Percentiles rank a stretch among this genome's conserved stretches.
These are phyloP conservation scores for Epinotia brunnichana DNA, from an alignment of 2,888 invertebrate genomes.

Conservation along the genomic window DNA sequence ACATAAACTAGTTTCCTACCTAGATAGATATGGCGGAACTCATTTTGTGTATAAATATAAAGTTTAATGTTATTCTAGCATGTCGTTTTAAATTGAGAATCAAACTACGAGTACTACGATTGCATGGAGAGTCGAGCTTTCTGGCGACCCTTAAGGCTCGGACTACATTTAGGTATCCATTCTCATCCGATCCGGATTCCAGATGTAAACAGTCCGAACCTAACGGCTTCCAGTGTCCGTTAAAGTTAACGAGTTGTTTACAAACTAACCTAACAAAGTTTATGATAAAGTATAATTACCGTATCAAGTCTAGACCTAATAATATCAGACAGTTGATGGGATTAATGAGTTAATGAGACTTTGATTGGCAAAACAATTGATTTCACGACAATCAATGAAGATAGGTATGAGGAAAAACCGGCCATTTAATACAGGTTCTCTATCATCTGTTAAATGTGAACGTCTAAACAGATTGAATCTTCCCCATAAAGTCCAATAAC, in stretches of 20 bases:
- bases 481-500: too few relatives aligned
- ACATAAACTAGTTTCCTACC: too few relatives aligned
- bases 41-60: too few relatives aligned
- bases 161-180: too few relatives aligned
- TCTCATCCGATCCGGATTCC: too few relatives aligned
- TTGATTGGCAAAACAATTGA: slow-evolving; percentile 24
- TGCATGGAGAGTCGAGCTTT: too few relatives aligned
- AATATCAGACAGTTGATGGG: neutral
- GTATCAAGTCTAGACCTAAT: slow-evolving; percentile 2
- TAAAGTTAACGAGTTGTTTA: neutral
- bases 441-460: neutral
- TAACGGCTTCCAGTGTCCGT: neutral
- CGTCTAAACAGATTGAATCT: too few relatives aligned
- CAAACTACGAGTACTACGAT: too few relatives aligned
- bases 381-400: slow-evolving; percentile 1
- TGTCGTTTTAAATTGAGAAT: too few relatives aligned
- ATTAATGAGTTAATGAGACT: slow-evolving; percentile 9
- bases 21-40: too few relatives aligned
- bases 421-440: neutral
- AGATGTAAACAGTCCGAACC: neutral
- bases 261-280: neutral
- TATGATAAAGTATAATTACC: slow-evolving; percentile 10
- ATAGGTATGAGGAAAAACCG: slow-evolving; percentile 1
- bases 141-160: too few relatives aligned
- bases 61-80: too few relatives aligned